Conservation (phyloP, 2,113 vertebrate species). For the Rhagologus leucostigma region DNA sequence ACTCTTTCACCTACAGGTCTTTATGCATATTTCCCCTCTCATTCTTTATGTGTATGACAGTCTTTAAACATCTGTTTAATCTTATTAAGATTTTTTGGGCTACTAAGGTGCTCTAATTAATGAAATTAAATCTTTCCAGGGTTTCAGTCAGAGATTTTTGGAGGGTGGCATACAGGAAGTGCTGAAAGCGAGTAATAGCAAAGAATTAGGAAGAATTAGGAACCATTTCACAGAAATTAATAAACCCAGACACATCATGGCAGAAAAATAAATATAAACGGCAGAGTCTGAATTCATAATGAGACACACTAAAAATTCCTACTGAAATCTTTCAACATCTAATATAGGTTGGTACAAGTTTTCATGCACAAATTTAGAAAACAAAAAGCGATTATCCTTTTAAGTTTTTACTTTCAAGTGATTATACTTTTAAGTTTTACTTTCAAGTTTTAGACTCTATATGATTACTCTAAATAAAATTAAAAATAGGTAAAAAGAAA, state of each 20-base stretch:
- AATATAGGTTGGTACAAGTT: not conserved
- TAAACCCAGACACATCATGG: not conserved
- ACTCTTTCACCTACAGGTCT: not conserved
- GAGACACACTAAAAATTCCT: not conserved
- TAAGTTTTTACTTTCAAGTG: not conserved
- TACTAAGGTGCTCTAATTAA: not conserved
- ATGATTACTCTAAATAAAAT: not conserved
- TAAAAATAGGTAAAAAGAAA: not conserved
- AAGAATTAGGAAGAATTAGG: not conserved
- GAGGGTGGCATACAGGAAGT: not conserved
- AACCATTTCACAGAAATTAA: not conserved
- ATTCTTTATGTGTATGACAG: not conserved
- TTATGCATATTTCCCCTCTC: not conserved
- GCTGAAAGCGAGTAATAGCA: not conserved
- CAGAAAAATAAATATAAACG: not conserved
- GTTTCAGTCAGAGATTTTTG: not conserved
- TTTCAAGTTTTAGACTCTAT: not conserved
- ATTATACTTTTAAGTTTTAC: not conserved
- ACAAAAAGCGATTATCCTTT: not conserved
- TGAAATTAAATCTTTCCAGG: not conserved
- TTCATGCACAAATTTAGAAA: not conserved
- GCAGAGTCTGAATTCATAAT: not conserved
- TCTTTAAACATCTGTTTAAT: not conserved
- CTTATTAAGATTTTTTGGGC: not conserved
- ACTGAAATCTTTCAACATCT: not conserved